Percentiles rank a stretch among this genome's conserved stretches.
phyloP scores from a whole-genome alignment of 2,113 vertebrate species.

The Nymphicus hollandicus region DNA sequence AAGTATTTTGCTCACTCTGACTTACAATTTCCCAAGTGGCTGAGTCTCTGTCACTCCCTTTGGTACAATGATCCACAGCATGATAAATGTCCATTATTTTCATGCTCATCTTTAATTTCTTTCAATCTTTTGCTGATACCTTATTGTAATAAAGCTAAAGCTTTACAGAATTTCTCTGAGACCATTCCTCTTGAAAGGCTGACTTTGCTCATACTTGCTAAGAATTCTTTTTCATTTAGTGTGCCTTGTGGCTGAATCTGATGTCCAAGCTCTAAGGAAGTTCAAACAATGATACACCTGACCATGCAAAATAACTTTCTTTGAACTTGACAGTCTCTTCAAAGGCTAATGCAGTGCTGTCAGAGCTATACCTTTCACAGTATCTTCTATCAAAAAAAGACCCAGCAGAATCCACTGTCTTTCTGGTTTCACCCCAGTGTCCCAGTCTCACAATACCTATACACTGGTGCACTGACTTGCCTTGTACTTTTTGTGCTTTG shows the following conservation, averaged over 20 bases:
- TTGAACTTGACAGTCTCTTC: background rate
- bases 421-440: background rate
- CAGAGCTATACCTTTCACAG: background rate
- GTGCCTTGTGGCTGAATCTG: background rate
- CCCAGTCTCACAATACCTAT: background rate
- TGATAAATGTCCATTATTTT: constrained; percentile 12
- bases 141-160: background rate
- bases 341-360: background rate
- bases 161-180: background rate
- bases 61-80: background rate
- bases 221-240: background rate
- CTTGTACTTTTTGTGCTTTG: background rate
- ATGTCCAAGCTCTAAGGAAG: background rate
- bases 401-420: background rate
- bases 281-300: background rate
- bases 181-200: background rate
- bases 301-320: background rate
- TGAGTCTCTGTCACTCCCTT: background rate
- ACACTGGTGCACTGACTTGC: background rate
- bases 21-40: background rate
- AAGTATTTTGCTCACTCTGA: constrained; percentile 14
- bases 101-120: background rate
- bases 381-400: background rate
- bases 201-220: background rate
- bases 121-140: background rate